Evolutionary conservation across 2,113 vertebrate species (phyloP), one percentile per base, ranked within the genome.

Genomic region (Neolamprologus sp.): DNA sequence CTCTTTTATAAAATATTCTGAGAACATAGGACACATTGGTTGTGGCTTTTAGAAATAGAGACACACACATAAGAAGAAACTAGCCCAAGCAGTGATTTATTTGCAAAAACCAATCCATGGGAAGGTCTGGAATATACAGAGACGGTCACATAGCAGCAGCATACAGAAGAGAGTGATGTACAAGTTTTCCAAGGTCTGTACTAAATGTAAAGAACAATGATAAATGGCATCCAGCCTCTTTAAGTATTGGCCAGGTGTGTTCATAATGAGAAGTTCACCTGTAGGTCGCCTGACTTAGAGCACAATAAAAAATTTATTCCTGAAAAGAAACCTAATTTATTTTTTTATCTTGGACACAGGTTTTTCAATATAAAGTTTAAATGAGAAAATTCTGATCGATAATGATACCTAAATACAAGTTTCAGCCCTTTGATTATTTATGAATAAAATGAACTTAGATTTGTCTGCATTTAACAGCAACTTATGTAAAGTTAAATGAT

Each of bases 131-230:
- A 23, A 73, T 26, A 73, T 47, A 47, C 16, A 19, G 9, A 75
- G 6, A 5, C 0, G 0, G 40, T 26, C 23, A 47, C 9, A 7
- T 75, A 28, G 23, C 23, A 75, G 6, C 4, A 75, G 68, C 40
- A 75, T 1, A 28, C 68, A 75, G 68, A 75, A 45, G 14, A 75
- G 21, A 73, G 37, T 26, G 8, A 10, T 45, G 40, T 45, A 17
- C 37, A 45, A 45, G 37, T 45, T 45, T 73, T 73, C 21, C 37
- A 73, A 16, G 37, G 68, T 42, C 21, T 26, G 37, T 45, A 73
- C 23, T 42, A 71, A 42, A 71, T 42, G n/a, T 71, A 42, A 71
- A 71, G 65, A 14, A 73, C 37, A 42, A 71, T 71, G 35, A 23
- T 42, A 42, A 45, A 73, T 26, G 37, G 13, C 2, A 45, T 73